Evolutionary conservation across 2,113 vertebrate genomes (phyloP), one percentile per base, ranked within the genome.

Genomic region (Cyanoramphus novaezelandiae): DNA sequence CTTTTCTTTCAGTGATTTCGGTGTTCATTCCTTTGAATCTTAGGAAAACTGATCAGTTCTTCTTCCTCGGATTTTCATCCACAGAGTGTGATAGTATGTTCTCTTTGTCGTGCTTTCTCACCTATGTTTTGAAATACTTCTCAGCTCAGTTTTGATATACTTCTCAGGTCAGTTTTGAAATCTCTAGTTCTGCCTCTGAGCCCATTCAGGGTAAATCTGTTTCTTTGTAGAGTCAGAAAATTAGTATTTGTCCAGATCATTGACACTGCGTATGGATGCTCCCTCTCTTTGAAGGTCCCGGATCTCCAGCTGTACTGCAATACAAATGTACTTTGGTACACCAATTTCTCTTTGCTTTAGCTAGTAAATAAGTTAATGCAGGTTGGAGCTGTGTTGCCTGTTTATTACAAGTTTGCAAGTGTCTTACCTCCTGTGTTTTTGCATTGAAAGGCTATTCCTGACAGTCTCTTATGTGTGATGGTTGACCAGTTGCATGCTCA

Each of bases 321-420:
- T 44, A 43, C 6, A 41, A 55, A 10, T 0, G 0, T 62, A 4
- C 37, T 69, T 63, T 28, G 44, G 20, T 44, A 18, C 1, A 5
- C 2, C 0, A 17, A 35, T 68, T 76, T 62, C 11, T 41, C 47
- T 69, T 10, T 39, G 50, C 41, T 33, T 79, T 59, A 60, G 19
- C 31, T 33, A 21, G 29, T 44, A 50, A 7, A 68, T 64, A 13
- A 43, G 12, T 53, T 60, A 37, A 31, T 33, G 6, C n/a, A 47
- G 15, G 24, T 19, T 89, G 46, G 17, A 75, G 20, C 17, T 63
- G 18, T 41, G 46, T 46, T 80, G 49, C 6, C 7, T 13, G 2
- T 63, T 53, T 11, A 9, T 72, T 49, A 39, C 18, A 67, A 47
- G 11, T n/a, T 78, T 67, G 53, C 5, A 8, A 6, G 6, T 21